A percentile compares a stretch with the other conserved stretches of the same genome.
Conservation (phyloP, 2,113 vertebrate genomes). For the Catagonus wagneri region DNA sequence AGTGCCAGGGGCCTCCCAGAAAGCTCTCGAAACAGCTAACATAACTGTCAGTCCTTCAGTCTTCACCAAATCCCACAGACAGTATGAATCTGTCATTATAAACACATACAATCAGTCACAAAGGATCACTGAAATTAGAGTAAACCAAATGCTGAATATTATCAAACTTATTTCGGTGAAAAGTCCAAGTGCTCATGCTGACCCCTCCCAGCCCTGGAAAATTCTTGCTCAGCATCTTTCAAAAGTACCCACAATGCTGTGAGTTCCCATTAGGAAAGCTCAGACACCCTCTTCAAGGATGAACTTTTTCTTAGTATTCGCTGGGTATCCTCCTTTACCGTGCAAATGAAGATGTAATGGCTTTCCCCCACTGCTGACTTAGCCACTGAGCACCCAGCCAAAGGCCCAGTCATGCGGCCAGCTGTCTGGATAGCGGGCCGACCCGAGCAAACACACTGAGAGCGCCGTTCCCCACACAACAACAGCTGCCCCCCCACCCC, state of each 20-base stretch:
- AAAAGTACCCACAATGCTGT: not conserved
- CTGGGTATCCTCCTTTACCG: slow-evolving; percentile 21
- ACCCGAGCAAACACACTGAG: slow-evolving; percentile 75
- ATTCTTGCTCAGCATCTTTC: not conserved
- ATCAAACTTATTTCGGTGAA: not conserved
- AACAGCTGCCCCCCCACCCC: slow-evolving; percentile 59
- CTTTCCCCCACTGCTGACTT: slow-evolving; percentile 57
- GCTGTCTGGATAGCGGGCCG: slow-evolving; percentile 55
- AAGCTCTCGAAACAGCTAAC: not conserved
- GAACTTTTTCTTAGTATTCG: not conserved
- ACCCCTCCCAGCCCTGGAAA: not conserved
- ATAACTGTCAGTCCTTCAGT: not conserved
- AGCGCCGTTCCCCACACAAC: slow-evolving; percentile 57
- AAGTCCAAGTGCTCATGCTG: not conserved
- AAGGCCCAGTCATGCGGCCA: not conserved
- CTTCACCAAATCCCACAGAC: not conserved
- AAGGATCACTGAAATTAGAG: slow-evolving; percentile 29
- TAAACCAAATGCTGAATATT: slow-evolving; percentile 6
- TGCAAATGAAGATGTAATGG: slow-evolving; percentile 64
- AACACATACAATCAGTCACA: not conserved
- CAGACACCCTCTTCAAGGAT: not conserved
- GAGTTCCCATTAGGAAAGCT: not conserved
- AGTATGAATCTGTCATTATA: slow-evolving; percentile 32
- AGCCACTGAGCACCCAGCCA: slow-evolving; percentile 45
- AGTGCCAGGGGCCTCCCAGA: not conserved